phyloP scores from a whole-genome alignment of 2,113 vertebrate genomes.

The Ophiodon elongatus region DNA sequence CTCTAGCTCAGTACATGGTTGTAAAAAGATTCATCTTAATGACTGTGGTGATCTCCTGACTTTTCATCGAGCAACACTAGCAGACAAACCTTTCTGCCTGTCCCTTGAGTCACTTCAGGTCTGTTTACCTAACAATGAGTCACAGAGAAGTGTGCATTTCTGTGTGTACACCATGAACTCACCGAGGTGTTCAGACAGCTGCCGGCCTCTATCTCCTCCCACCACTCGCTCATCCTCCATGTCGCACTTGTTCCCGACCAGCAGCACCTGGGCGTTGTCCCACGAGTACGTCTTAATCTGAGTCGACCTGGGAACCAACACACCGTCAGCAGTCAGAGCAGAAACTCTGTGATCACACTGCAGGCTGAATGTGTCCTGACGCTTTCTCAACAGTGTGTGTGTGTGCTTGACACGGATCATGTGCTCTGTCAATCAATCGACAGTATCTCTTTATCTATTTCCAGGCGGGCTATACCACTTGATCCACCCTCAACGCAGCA shows the following conservation, averaged over 20 bases:
- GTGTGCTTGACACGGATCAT: constrained; percentile 13
- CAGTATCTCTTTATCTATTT: constrained; percentile 45
- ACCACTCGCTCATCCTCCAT: constrained; percentile 97
- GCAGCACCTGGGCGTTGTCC: constrained; percentile 98
- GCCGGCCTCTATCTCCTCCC: constrained; percentile 90
- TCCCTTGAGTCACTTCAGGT: background rate
- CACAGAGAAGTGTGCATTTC: constrained; percentile 5
- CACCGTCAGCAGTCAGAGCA: constrained; percentile 3
- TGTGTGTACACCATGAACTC: constrained; percentile 43
- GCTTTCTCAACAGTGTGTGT: background rate
- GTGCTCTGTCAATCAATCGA: constrained; percentile 9
- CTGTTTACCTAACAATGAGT: constrained; percentile 4
- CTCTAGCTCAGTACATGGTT: background rate
- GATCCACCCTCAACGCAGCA: background rate
- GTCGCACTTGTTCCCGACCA: constrained; percentile 98
- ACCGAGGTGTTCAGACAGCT: constrained; percentile 96
- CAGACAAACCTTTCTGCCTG: background rate
- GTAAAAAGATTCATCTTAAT: background rate
- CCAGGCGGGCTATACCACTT: constrained; percentile 1
- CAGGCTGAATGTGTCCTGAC: background rate
- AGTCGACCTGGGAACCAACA: constrained; percentile 88
- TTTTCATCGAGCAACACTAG: background rate
- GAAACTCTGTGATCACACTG: background rate
- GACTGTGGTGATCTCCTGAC: background rate
- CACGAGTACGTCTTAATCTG: constrained; percentile 99